A percentile compares a stretch with the other conserved stretches of the same genome.
Evolutionary conservation across 2,797 vertebrate species (phyloP).

Genomic region (Falco berigora): DNA sequence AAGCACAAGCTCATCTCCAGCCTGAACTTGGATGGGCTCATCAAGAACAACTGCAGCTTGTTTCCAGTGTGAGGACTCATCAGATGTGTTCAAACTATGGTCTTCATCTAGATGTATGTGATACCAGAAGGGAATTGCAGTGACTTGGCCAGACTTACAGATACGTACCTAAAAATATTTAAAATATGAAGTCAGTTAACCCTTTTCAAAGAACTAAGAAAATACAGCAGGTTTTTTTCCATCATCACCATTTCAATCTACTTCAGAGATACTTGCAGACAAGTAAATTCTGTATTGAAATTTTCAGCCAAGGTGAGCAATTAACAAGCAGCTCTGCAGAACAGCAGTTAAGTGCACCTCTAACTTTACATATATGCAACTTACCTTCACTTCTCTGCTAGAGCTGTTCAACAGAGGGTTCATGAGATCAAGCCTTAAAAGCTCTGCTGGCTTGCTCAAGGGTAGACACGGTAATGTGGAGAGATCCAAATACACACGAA

Average conservation of each 20-base stretch:
- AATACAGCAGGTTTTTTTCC: neutral
- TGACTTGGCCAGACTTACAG: conserved; percentile 81
- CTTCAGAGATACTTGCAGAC: neutral
- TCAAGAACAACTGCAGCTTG: conserved; percentile 91
- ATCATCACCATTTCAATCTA: neutral
- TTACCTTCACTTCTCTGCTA: conserved; percentile 87
- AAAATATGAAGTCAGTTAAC: neutral
- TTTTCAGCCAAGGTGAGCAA: neutral
- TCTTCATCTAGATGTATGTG: conserved; percentile 85
- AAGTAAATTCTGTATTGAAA: neutral
- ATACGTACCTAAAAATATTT: conserved; percentile 76
- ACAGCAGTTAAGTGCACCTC: neutral
- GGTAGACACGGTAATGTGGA: conserved; percentile 83
- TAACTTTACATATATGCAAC: neutral
- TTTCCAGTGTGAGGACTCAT: conserved; percentile 90
- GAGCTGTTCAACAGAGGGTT: conserved; percentile 80
- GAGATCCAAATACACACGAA: conserved; percentile 93
- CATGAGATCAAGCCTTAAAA: conserved; percentile 92
- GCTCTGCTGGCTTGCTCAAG: conserved; percentile 86
- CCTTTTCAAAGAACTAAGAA: neutral
- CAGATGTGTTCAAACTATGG: conserved; percentile 82
- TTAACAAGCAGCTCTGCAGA: neutral
- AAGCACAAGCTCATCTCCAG: conserved; percentile 82
- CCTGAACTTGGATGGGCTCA: conserved; percentile 79
- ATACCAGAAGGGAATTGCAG: conserved; percentile 97